Evolutionary conservation across 2,113 vertebrate species (phyloP).

Genomic region (Hypanus sabinus): DNA sequence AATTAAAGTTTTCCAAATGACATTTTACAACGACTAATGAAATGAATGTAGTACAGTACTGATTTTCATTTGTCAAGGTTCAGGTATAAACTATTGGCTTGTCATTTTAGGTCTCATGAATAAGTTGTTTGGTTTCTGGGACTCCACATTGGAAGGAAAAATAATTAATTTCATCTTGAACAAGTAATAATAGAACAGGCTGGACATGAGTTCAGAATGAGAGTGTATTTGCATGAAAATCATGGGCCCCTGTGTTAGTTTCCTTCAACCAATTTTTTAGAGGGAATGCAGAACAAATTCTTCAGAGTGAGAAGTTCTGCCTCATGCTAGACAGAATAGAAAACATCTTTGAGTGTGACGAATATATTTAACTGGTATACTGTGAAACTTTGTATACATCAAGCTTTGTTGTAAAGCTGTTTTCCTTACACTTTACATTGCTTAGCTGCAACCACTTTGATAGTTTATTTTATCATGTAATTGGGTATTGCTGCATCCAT

Average conservation of each 20-base stretch:
- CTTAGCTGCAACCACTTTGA: background rate
- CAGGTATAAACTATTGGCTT: background rate
- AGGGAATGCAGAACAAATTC: background rate
- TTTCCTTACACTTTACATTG: background rate
- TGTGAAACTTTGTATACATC: background rate
- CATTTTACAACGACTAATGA: background rate
- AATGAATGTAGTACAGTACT: too few species aligned
- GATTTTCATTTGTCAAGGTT: background rate
- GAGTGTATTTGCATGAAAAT: background rate
- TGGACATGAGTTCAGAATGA: background rate
- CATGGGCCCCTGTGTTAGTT: background rate
- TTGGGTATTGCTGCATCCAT: too few species aligned
- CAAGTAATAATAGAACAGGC: background rate
- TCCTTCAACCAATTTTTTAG: background rate
- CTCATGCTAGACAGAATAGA: background rate
- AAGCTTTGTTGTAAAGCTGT: background rate
- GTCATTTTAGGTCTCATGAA: background rate
- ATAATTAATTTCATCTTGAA: background rate
- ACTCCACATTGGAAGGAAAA: background rate
- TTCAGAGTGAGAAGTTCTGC: background rate
- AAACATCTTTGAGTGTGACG: background rate
- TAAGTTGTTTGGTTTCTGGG: background rate
- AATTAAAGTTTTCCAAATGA: background rate
- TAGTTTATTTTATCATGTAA: background rate
- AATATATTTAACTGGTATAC: background rate